A percentile compares a stretch with the other conserved stretches of the same genome.
Conservation (phyloP, 2,113 vertebrate genomes). For the Petrocephalus microphthalmus region DNA sequence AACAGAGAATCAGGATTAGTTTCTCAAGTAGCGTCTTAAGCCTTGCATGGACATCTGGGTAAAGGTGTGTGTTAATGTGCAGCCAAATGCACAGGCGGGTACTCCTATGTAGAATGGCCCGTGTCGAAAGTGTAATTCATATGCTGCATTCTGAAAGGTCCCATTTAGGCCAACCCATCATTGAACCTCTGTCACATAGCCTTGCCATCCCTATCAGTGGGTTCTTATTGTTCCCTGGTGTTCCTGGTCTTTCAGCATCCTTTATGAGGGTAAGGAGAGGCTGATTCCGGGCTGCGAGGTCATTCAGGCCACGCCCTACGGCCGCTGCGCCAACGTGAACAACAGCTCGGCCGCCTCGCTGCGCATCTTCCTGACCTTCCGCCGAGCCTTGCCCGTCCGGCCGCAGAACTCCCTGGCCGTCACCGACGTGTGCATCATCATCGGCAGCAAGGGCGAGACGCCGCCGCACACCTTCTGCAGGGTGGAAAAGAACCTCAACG, state of each 20-base stretch:
- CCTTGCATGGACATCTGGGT: not conserved
- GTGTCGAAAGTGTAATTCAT: slow-evolving; percentile 1
- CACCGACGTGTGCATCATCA: slow-evolving; percentile 91
- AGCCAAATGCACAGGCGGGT: not conserved
- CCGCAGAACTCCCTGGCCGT: slow-evolving; percentile 90
- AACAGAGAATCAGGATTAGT: not conserved
- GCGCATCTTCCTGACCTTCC: slow-evolving; percentile 89
- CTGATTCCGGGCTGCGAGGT: slow-evolving; percentile 88
- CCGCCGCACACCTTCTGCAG: slow-evolving; percentile 96
- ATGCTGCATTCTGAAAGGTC: not conserved
- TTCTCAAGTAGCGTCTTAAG: not conserved
- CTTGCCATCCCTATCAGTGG: not conserved
- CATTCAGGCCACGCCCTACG: slow-evolving; percentile 88
- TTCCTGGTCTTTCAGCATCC: slow-evolving; percentile 60
- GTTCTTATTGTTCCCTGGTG: not conserved
- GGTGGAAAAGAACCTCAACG: slow-evolving; percentile 95
- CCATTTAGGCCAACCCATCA: not conserved
- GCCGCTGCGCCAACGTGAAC: slow-evolving; percentile 95
- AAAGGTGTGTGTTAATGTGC: not conserved
- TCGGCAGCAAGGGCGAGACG: slow-evolving; percentile 89
- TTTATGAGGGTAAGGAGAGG: slow-evolving; percentile 92
- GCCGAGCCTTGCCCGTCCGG: slow-evolving; percentile 70
- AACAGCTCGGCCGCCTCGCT: slow-evolving; percentile 89
- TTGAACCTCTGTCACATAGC: not conserved
- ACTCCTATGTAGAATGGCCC: not conserved